These are phyloP conservation scores for Elachura formosa DNA, from an alignment of 2,113 vertebrate species.

Conservation along the genomic window DNA sequence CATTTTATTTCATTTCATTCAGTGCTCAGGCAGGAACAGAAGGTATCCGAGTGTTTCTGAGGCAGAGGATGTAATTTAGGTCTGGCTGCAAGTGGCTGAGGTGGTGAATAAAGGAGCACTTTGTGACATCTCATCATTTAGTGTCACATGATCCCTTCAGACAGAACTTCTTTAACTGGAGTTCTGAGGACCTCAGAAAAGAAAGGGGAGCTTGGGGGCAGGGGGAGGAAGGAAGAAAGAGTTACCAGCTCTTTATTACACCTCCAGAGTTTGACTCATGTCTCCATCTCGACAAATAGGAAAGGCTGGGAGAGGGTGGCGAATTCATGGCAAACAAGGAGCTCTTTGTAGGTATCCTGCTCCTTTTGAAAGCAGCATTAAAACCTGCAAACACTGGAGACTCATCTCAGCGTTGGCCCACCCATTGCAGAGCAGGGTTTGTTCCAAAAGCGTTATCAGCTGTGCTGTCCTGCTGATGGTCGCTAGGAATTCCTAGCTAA, in stretches of 20 bases:
- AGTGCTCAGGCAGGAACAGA: background rate
- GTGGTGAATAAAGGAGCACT: background rate
- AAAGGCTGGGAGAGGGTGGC: background rate
- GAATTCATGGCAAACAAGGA: background rate
- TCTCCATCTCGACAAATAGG: background rate
- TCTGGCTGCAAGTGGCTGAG: background rate
- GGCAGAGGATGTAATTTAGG: background rate
- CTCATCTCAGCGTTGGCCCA: background rate
- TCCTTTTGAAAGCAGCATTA: background rate
- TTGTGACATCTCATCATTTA: background rate
- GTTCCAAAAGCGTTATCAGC: background rate
- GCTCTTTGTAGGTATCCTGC: background rate
- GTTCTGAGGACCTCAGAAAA: background rate
- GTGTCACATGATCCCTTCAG: background rate
- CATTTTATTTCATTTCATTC: background rate
- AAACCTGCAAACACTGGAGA: background rate
- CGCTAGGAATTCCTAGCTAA: background rate
- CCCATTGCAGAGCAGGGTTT: background rate
- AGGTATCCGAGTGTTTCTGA: background rate
- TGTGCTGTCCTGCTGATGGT: background rate
- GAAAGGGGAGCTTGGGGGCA: rapidly evolving
- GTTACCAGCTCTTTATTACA: background rate
- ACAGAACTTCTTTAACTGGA: background rate
- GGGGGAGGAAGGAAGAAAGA: background rate
- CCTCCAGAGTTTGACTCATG: background rate